Evolutionary conservation across 2,797 vertebrate species (phyloP), one percentile per base, ranked within the genome.

Genomic region (Gymnothorax javanicus): DNA sequence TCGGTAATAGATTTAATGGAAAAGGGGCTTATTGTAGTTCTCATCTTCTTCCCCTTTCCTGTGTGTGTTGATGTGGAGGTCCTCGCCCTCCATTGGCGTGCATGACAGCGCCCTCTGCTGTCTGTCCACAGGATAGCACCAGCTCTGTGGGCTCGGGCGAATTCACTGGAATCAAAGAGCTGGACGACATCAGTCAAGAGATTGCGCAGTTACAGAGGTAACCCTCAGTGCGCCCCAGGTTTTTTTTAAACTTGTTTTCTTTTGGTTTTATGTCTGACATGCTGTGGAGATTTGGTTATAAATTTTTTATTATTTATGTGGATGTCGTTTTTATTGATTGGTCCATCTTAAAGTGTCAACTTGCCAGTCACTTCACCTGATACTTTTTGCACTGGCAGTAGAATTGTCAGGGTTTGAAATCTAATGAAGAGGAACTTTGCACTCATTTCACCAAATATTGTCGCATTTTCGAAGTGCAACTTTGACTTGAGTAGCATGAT

Each of bases 161-260:
- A 88, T 98, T 99, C 88, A 98, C 97, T 0, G 98, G 98, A 0
- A 97, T 99, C 90, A 99, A 99, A 90, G 98, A 99, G 87, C 95
- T 99, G 82, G 98, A 99, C 69, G 98, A 99, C 88, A 97, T 99
- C 88, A 98, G 97, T 89, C 98, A 99, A 89, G 98, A 99, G 93
- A 98, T 99, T 0, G 96, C 97, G 3, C 98, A 98, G 92, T 90
- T 99, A 67, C 98, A 99, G 91, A 98, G 98, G 98, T 99, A 93
- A 94, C 33, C 1, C 23, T 58, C 13, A 57, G 57, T 23, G 25
- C 25, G 5, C 52, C 7, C 0, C 56, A 52, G 50, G 25, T 43
- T n/a, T 79, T 25, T 82, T n/a, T n/a, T n/a, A n/a, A n/a, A n/a
- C n/a, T n/a, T n/a, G 8, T 62, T 64, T 64, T 33, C 1, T 81